Evolutionary conservation across 23 tunicate species (phyloP), one percentile per base, ranked within the genome.

Genomic region (Halocynthia aurantium): DNA sequence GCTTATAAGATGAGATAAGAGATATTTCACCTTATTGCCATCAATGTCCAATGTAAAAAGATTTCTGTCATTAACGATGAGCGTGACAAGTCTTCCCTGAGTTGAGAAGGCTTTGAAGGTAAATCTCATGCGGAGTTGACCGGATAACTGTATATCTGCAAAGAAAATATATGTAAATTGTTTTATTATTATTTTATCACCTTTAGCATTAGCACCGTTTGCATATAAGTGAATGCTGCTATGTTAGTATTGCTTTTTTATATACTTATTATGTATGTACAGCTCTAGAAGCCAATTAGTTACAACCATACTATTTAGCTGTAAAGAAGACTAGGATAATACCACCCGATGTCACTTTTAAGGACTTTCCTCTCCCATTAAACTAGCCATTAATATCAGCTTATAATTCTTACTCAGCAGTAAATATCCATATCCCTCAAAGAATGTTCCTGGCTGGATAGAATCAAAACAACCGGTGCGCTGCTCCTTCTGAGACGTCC

Each of bases 381-480:
- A n/a, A 31, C 44, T 31, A 31, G 44, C 44, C 44, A 31, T 0
- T 31, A 31, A 31, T 31, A 31, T 31, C 44, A 31, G 44, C 15
- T 58, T n/a, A 58, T n/a, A 58, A 58, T n/a, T 13, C 70, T 65
- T 65, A 65, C 70, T 15, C 19, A 20, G 6, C 10, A 20, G 70
- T 65, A 65, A 15, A 65, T 20, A 65, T 11, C 70, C 70, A 20
- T 40, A 65, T 65, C 70, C 70, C 5, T 65, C 70, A 65, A 65
- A 65, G 31, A 20, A 65, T 0, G 31, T 65, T 65, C 70, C 70
- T 65, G 22, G 22, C 19, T 65, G 49, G 9, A 65, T 65, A 9
- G 70, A 65, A 9, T 65, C n/a, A 65, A 65, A 65, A 65, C 70
- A 65, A 10, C 70, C 70, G 19, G 9, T 65, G 19, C 31, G 70